Conservation (phyloP, 1,140 invertebrate genomes). For the Cherax destructor region DNA sequence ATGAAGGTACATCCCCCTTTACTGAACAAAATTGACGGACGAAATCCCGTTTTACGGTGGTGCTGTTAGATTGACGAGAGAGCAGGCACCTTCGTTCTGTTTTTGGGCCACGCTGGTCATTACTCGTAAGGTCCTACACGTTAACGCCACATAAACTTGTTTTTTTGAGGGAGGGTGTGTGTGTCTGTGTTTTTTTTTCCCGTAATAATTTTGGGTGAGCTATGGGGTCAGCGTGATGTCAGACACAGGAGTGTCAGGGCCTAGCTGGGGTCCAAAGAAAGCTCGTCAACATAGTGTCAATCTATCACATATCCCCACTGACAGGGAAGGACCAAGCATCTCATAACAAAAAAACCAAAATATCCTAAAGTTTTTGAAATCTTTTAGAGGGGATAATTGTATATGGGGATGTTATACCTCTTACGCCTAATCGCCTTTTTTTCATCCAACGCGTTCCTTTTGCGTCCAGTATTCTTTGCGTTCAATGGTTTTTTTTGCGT, state of each 20-base stretch:
- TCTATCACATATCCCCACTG: too few relatives aligned
- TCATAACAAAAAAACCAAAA: too few relatives aligned
- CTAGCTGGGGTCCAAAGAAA: neutral
- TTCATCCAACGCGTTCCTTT: too few relatives aligned
- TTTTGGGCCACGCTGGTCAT: slow-evolving; percentile 36
- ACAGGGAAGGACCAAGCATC: too few relatives aligned
- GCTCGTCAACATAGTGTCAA: too few relatives aligned
- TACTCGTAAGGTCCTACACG: slow-evolving; percentile 44
- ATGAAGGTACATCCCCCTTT: too few relatives aligned
- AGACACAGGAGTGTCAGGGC: neutral
- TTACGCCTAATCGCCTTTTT: too few relatives aligned
- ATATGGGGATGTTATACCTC: too few relatives aligned
- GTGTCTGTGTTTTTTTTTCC: neutral
- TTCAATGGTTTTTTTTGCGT: too few relatives aligned
- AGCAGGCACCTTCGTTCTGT: slow-evolving; percentile 14
- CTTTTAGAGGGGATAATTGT: too few relatives aligned
- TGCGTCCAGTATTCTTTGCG: too few relatives aligned
- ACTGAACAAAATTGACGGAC: neutral
- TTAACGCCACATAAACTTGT: slow-evolving; percentile 48
- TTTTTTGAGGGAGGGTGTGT: neutral
- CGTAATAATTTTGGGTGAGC: slow-evolving; percentile 48
- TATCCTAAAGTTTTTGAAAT: too few relatives aligned
- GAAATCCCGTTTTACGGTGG: slow-evolving; percentile 2
- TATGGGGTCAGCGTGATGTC: slow-evolving; percentile 52
- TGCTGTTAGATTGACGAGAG: neutral